Percentiles rank a stretch among this genome's conserved stretches.
Conservation (phyloP, 1,140 invertebrate genomes). For the Anoplolepis gracilipes region DNA sequence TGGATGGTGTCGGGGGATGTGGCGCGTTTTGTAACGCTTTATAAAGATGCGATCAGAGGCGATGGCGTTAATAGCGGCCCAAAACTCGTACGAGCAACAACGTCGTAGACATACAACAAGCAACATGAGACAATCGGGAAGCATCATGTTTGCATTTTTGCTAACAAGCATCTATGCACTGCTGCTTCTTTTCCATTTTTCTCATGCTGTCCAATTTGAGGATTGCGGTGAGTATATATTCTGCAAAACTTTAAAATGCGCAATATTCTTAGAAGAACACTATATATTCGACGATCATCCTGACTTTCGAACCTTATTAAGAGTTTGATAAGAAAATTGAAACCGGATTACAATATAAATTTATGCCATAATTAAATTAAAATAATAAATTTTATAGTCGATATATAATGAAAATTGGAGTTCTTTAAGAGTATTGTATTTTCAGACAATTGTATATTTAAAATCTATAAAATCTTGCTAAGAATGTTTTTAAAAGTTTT, state of each 20-base stretch:
- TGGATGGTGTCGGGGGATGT: not conserved
- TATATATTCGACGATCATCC: too few species aligned
- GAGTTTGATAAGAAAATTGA: not conserved
- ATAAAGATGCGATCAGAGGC: too few species aligned
- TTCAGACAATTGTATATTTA: not conserved
- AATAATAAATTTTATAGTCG: not conserved
- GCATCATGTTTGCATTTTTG: constrained; percentile 10
- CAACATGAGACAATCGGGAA: constrained; percentile 46
- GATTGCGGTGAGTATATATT: constrained; percentile 72
- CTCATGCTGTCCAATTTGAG: constrained; percentile 19
- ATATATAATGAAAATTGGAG: not conserved
- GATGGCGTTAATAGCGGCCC: constrained; percentile 5
- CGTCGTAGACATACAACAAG: too few species aligned
- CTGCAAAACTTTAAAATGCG: too few species aligned
- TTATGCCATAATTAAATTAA: not conserved
- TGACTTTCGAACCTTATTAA: not conserved
- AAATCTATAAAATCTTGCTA: not conserved
- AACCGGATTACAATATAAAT: not conserved
- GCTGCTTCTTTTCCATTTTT: not conserved
- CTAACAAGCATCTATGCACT: constrained; percentile 4
- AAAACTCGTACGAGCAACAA: not conserved
- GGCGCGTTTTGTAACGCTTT: not conserved
- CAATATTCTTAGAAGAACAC: too few species aligned
- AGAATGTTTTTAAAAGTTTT: not conserved
- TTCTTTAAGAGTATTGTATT: not conserved